These are phyloP conservation scores for Drosophila ustulata DNA, from an alignment of 2,888 invertebrate genomes.

Conservation along the genomic window DNA sequence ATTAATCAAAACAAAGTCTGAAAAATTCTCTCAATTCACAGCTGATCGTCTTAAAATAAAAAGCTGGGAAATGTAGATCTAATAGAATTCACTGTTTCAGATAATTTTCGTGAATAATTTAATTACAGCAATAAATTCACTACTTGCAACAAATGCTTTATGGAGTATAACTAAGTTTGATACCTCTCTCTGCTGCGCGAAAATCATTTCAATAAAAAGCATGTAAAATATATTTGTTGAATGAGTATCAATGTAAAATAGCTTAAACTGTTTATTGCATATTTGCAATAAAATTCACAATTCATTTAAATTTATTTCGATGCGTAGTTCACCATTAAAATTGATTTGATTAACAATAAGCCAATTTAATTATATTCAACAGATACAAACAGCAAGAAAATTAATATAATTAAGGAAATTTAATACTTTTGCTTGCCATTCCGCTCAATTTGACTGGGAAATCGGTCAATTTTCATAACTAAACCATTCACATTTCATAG, in stretches of 20 bases:
- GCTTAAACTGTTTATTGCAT: background rate
- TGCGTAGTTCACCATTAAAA: background rate
- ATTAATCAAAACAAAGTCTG: conserved; percentile 3
- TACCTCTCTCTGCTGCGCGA: no score
- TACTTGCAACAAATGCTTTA: no score
- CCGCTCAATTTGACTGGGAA: conserved; percentile 19
- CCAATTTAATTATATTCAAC: conserved; percentile 8
- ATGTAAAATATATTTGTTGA: no score
- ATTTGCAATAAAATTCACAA: background rate
- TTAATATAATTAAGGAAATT: conserved; percentile 25
- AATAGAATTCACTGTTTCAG: no score
- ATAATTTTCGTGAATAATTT: no score
- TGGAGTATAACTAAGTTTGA: no score
- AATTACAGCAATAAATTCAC: no score
- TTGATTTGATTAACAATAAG: conserved; percentile 4
- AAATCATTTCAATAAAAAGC: no score
- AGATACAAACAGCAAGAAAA: background rate
- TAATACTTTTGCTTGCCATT: conserved; percentile 19
- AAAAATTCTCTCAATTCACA: no score
- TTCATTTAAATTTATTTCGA: background rate
- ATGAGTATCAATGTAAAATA: background rate
- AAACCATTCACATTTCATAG: conserved; percentile 35
- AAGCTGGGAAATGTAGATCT: no score
- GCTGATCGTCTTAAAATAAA: no score
- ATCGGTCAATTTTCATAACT: conserved; percentile 17